Evolutionary conservation across 2,113 vertebrate genomes (phyloP).

Genomic region (Microcebus lehilahytsara): DNA sequence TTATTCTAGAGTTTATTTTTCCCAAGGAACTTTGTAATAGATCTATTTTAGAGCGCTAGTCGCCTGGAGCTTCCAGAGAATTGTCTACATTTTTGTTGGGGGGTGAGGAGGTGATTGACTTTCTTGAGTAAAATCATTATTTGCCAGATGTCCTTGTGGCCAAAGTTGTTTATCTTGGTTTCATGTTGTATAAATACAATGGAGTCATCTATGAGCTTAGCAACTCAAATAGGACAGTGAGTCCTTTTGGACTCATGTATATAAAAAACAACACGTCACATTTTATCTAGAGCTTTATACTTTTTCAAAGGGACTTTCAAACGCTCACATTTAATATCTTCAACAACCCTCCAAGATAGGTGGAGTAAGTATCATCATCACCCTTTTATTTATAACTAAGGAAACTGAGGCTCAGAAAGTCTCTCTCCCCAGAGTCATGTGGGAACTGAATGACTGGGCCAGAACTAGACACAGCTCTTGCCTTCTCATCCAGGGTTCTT

Average conservation of each 20-base stretch:
- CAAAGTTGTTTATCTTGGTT: slow-evolving; percentile 49
- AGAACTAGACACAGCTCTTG: not conserved
- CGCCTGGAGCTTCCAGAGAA: slow-evolving; percentile 19
- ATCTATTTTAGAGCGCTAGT: slow-evolving; percentile 36
- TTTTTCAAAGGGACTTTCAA: not conserved
- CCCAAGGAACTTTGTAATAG: not conserved
- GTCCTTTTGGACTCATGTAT: not conserved
- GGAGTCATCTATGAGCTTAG: slow-evolving; percentile 6
- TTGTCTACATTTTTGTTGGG: not conserved
- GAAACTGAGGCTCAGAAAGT: not conserved
- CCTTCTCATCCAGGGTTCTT: not conserved
- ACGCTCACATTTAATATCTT: not conserved
- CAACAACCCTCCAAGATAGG: not conserved
- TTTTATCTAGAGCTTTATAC: not conserved
- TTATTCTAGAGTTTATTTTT: slow-evolving; percentile 43
- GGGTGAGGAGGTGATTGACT: not conserved
- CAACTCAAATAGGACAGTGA: not conserved
- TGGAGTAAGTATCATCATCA: not conserved
- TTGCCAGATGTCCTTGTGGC: slow-evolving; percentile 23
- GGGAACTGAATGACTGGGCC: not conserved
- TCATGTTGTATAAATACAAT: not conserved
- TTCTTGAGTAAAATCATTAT: slow-evolving; percentile 2
- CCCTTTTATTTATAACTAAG: not conserved
- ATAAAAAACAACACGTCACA: not conserved
- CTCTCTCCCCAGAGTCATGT: not conserved